phyloP scores from a whole-genome alignment of 2,888 invertebrate species.

The Monochamus alternatus region DNA sequence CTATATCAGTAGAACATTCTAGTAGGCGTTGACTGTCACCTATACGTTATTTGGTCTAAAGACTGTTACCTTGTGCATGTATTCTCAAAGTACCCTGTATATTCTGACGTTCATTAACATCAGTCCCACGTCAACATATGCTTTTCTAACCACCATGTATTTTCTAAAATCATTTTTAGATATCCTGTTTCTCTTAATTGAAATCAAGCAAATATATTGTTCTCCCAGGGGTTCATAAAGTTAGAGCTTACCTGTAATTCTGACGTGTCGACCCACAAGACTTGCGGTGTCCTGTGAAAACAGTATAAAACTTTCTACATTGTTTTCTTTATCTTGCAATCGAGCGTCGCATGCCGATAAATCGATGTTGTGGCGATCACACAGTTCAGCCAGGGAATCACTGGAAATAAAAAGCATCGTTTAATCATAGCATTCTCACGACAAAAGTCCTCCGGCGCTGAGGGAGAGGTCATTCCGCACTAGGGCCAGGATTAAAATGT shows the following conservation, averaged over 20 bases:
- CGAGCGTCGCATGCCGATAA: constrained; percentile 76
- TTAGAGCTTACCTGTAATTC: constrained; percentile 75
- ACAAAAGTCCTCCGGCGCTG: constrained; percentile 1
- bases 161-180: no score
- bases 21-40: no score
- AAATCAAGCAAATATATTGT: not conserved
- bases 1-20: no score
- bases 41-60: no score
- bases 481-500: constrained; percentile 3
- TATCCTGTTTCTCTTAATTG: no score
- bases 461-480: constrained; percentile 10
- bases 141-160: no score
- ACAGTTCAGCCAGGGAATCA: constrained; percentile 77
- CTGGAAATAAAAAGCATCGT: constrained; percentile 68
- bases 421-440: constrained; percentile 10
- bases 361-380: constrained; percentile 80
- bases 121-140: no score
- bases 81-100: no score
- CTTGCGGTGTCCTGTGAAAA: constrained; percentile 76
- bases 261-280: constrained; percentile 79
- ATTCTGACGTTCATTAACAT: no score
- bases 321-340: constrained; percentile 78
- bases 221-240: not conserved
- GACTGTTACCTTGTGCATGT: no score
- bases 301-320: constrained; percentile 75